A percentile compares a stretch with the other conserved stretches of the same genome.
Evolutionary conservation across 2,797 vertebrate species (phyloP).

Genomic region (Fratercula arctica): DNA sequence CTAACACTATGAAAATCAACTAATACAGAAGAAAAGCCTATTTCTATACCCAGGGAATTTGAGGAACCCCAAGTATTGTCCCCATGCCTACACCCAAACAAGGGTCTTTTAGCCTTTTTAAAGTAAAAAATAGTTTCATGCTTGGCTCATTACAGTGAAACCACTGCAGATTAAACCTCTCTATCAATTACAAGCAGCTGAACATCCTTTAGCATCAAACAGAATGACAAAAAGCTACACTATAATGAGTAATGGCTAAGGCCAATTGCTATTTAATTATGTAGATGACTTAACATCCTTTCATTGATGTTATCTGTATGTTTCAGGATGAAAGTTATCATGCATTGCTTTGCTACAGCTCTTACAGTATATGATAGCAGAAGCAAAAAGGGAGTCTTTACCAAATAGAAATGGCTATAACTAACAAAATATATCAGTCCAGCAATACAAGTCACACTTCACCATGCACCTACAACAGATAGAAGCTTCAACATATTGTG

Average conservation of each 20-base stretch:
- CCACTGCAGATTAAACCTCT: conserved; percentile 61
- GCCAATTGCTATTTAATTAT: conserved; percentile 73
- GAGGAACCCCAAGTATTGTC: neutral
- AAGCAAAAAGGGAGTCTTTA: conserved; percentile 31
- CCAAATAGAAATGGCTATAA: conserved; percentile 36
- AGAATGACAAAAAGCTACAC: conserved; percentile 71
- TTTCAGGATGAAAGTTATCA: conserved; percentile 57
- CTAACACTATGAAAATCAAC: neutral
- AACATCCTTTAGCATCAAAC: conserved; percentile 71
- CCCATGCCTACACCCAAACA: neutral
- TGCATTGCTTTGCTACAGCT: conserved; percentile 32
- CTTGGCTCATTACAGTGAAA: conserved; percentile 56
- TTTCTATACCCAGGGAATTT: neutral
- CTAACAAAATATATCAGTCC: neutral
- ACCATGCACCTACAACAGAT: neutral
- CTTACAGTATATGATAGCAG: neutral
- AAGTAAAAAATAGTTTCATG: conserved; percentile 54
- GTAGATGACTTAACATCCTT: conserved; percentile 66
- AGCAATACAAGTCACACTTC: neutral
- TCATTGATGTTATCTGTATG: conserved; percentile 58
- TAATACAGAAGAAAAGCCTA: conserved; percentile 6
- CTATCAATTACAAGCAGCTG: conserved; percentile 66
- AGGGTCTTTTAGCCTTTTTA: conserved; percentile 3
- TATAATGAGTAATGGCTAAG: conserved; percentile 66
- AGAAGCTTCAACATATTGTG: neutral